Percentiles rank a stretch among this genome's conserved stretches.
Evolutionary conservation across 2,113 vertebrate genomes (phyloP).

Genomic region (Corydoras sp.): DNA sequence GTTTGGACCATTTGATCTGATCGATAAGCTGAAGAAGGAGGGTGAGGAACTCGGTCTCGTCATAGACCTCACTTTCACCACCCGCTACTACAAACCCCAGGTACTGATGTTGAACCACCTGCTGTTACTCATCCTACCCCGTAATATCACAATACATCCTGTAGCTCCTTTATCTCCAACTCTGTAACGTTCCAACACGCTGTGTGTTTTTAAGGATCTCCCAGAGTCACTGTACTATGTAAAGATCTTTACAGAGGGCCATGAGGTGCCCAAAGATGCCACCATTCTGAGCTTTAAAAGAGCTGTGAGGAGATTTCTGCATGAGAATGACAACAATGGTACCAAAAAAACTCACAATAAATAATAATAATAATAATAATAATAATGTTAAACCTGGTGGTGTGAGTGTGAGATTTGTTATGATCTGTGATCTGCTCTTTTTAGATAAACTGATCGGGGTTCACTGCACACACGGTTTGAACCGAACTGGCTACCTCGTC

Average conservation of each 20-base stretch:
- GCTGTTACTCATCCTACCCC: background rate
- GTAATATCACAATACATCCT: too few species aligned
- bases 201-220: slow-evolving; percentile 66
- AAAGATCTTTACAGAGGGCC: slow-evolving; percentile 82
- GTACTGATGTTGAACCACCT: slow-evolving; percentile 49
- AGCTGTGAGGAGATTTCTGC: slow-evolving; percentile 67
- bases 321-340: slow-evolving; percentile 77
- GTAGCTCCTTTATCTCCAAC: too few species aligned
- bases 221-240: slow-evolving; percentile 64
- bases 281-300: slow-evolving; percentile 75
- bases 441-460: slow-evolving; percentile 88
- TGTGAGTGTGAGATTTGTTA: background rate
- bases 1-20: slow-evolving; percentile 75
- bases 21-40: slow-evolving; percentile 61
- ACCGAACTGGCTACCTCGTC: slow-evolving; percentile 88
- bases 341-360: slow-evolving; percentile 28
- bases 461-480: slow-evolving; percentile 89
- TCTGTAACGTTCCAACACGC: background rate
- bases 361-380: too few species aligned
- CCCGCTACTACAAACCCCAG: slow-evolving; percentile 74
- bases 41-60: slow-evolving; percentile 79
- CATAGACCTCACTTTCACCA: slow-evolving; percentile 82
- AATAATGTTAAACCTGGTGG: background rate
- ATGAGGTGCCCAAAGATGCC: slow-evolving; percentile 63
- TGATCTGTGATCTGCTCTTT: slow-evolving; percentile 15